Percentiles rank a stretch among this genome's conserved stretches.
Evolutionary conservation across 1,140 invertebrate species (phyloP).

Genomic region (Drosophila willistoni): DNA sequence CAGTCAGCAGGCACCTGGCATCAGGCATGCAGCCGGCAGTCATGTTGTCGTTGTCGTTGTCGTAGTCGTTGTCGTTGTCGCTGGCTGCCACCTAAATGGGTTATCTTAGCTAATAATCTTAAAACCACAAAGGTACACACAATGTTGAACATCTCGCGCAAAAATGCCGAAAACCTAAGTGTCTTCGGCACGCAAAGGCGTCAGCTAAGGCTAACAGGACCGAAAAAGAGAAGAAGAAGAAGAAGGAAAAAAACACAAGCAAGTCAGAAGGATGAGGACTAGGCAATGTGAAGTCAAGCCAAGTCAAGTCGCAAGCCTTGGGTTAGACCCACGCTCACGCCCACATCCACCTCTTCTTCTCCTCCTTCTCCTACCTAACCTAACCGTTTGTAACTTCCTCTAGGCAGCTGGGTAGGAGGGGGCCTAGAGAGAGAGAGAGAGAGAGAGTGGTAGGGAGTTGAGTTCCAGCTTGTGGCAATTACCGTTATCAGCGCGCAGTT

Average conservation of each 20-base stretch:
- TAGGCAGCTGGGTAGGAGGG: conserved; percentile 15
- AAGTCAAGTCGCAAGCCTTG: conserved; percentile 10
- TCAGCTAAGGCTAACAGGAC: conserved; percentile 3
- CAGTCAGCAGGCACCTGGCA: not conserved
- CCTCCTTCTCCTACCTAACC: not conserved
- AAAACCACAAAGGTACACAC: conserved; percentile 69
- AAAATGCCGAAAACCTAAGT: conserved; percentile 67
- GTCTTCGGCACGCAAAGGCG: conserved; percentile 66
- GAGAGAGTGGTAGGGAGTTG: conserved; percentile 13
- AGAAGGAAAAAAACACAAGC: not conserved
- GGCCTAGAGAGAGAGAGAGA: not conserved
- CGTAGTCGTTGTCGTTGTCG: conserved; percentile 53
- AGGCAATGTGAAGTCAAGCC: conserved; percentile 43
- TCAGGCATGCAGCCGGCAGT: conserved; percentile 8
- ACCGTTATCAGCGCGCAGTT: conserved; percentile 77
- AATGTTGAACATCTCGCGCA: conserved; percentile 53
- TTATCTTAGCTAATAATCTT: conserved; percentile 80
- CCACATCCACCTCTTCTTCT: not conserved
- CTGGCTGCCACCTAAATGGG: conserved; percentile 63
- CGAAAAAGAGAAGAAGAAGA: not conserved
- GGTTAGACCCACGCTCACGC: not conserved
- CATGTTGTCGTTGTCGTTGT: conserved; percentile 35
- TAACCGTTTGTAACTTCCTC: conserved; percentile 17
- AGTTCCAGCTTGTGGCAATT: conserved; percentile 78
- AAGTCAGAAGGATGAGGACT: not conserved